phyloP scores from a whole-genome alignment of 2,888 invertebrate genomes.

The Cephalotes varians region DNA sequence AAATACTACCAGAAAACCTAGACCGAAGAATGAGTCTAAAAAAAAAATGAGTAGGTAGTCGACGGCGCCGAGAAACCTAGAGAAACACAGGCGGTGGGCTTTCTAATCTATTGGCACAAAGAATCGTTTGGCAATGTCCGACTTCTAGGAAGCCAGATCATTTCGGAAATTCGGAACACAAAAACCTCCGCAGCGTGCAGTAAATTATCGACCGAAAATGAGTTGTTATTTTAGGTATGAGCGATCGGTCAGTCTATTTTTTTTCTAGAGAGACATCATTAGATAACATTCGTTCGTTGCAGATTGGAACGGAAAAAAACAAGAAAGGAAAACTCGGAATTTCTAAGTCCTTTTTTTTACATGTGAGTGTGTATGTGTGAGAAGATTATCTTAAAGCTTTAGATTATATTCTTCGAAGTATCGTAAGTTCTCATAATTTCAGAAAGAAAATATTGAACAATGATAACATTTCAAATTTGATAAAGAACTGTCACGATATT shows the following conservation, averaged over 20 bases:
- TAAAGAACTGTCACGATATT: too few species aligned
- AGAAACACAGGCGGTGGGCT: conserved; percentile 51
- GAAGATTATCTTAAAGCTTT: not conserved
- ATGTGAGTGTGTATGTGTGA: not conserved
- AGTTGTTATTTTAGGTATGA: conserved; percentile 69
- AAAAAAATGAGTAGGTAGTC: conserved; percentile 14
- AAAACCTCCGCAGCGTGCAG: conserved; percentile 36
- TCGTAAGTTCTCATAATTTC: not conserved
- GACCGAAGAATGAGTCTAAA: conserved; percentile 7
- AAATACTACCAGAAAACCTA: conserved; percentile 46
- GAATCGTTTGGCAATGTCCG: conserved; percentile 53
- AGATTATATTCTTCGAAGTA: not conserved
- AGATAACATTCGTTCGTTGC: conserved; percentile 34
- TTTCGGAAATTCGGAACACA: conserved; percentile 58
- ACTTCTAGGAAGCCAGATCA: conserved; percentile 61
- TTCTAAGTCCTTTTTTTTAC: not conserved
- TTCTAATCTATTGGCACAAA: conserved; percentile 72
- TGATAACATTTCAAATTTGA: not conserved
- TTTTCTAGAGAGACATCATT: not conserved
- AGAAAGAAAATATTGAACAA: not conserved
- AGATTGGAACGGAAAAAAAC: not conserved
- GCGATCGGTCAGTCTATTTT: not conserved
- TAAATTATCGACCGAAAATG: conserved; percentile 67
- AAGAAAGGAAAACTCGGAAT: not conserved
- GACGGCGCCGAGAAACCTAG: conserved; percentile 24